Percentiles rank a stretch among this genome's conserved stretches.
Evolutionary conservation across 2,888 invertebrate species (phyloP).

Genomic region (Coenonympha glycerion): DNA sequence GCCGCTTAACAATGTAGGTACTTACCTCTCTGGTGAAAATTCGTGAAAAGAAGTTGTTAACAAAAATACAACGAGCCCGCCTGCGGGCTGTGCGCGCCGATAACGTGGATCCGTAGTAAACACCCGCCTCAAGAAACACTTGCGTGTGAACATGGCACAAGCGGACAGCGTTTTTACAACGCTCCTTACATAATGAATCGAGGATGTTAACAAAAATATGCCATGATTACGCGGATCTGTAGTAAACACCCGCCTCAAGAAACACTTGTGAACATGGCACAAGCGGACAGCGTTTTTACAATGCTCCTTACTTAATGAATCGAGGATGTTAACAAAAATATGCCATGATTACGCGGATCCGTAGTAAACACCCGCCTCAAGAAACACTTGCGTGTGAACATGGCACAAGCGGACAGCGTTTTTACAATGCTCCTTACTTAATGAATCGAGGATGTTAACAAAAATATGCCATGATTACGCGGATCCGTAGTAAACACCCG

Average conservation of each 20-base stretch:
- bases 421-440: too few species aligned
- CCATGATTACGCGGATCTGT: too few species aligned
- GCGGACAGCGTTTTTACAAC: slow-evolving; percentile 33
- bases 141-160: slow-evolving; percentile 29
- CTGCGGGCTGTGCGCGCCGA: slow-evolving; percentile 64
- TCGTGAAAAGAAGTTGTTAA: slow-evolving; percentile 71
- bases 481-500: slow-evolving; percentile 53
- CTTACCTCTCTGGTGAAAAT: slow-evolving; percentile 46
- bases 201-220: too few species aligned
- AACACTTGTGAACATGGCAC: too few species aligned
- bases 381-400: too few species aligned
- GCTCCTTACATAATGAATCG: too few species aligned
- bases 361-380: neutral
- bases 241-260: too few species aligned
- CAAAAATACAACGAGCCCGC: slow-evolving; percentile 65
- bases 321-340: too few species aligned
- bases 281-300: too few species aligned
- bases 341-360: too few species aligned
- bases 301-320: too few species aligned
- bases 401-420: too few species aligned
- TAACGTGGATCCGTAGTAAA: slow-evolving; percentile 56
- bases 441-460: slow-evolving; percentile 73
- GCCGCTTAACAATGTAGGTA: slow-evolving; percentile 40
- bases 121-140: slow-evolving; percentile 42
- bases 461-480: slow-evolving; percentile 66